These are phyloP conservation scores for Tipula unca DNA, from an alignment of 2,888 invertebrate species.

Conservation along the genomic window DNA sequence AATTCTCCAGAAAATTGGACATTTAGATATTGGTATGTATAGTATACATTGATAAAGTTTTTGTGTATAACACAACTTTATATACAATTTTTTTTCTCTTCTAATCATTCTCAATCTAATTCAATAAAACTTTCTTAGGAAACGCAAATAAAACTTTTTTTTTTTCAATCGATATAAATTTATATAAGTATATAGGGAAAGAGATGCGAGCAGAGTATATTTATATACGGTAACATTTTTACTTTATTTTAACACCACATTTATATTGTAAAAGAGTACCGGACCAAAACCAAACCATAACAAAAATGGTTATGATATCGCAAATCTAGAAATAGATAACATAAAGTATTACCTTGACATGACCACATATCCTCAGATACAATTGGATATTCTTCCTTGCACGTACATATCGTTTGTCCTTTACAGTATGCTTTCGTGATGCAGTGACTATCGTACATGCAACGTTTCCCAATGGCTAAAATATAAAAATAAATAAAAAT, in stretches of 20 bases:
- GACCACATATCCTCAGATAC: constrained; percentile 27
- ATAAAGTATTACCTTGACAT: constrained; percentile 27
- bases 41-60: no score
- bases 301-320: not conserved
- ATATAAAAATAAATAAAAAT: not conserved
- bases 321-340: not conserved
- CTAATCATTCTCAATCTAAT: not conserved
- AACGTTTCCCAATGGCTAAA: constrained; percentile 27
- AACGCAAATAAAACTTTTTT: not conserved
- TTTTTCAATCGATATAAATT: not conserved
- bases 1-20: not conserved
- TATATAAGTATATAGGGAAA: not conserved
- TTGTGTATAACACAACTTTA: not conserved
- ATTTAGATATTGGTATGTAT: no score
- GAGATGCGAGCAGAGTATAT: not conserved
- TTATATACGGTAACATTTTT: not conserved
- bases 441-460: constrained; percentile 28
- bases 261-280: not conserved
- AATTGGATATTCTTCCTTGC: constrained; percentile 27
- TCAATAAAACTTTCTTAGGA: not conserved
- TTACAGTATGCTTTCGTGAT: constrained; percentile 28
- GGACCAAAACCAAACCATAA: not conserved
- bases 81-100: not conserved
- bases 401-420: constrained; percentile 28
- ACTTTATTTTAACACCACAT: not conserved